Evolutionary conservation across 2,113 vertebrate genomes (phyloP).

Genomic region (Ictalurus furcatus): DNA sequence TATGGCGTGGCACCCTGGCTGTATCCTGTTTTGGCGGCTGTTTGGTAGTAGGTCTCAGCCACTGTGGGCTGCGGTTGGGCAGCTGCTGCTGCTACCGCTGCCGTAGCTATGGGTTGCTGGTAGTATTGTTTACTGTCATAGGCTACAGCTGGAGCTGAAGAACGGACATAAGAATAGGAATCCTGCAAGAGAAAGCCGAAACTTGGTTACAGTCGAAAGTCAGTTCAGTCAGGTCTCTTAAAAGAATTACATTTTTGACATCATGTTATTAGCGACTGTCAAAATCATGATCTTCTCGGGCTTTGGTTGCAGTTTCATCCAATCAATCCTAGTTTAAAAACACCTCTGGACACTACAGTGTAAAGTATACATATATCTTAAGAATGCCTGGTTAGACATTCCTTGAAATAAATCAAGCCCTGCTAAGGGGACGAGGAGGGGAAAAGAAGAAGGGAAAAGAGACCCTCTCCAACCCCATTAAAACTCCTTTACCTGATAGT

Average conservation of each 20-base stretch:
- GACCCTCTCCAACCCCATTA: too few relatives aligned
- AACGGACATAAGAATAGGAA: slow-evolving; percentile 93
- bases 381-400: neutral
- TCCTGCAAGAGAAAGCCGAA: slow-evolving; percentile 74
- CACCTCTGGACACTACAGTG: neutral
- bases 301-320: neutral
- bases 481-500: slow-evolving; percentile 86
- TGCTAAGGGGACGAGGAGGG: neutral
- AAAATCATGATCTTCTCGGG: neutral
- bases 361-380: neutral
- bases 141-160: slow-evolving; percentile 88
- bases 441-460: too few relatives aligned
- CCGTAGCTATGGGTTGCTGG: slow-evolving; percentile 88
- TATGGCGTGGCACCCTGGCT: slow-evolving; percentile 93
- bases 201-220: neutral
- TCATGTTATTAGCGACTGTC: neutral
- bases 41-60: slow-evolving; percentile 97
- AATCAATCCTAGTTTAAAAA: neutral
- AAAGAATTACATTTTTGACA: neutral
- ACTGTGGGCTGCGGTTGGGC: slow-evolving; percentile 90
- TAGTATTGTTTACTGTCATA: slow-evolving; percentile 99
- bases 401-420: neutral
- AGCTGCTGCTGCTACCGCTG: slow-evolving; percentile 82
- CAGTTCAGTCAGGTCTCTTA: neutral
- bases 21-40: slow-evolving; percentile 91